Base-by-base conservation (phyloP, 1,140 invertebrate species). In the Kradibia gibbosae region DNA sequence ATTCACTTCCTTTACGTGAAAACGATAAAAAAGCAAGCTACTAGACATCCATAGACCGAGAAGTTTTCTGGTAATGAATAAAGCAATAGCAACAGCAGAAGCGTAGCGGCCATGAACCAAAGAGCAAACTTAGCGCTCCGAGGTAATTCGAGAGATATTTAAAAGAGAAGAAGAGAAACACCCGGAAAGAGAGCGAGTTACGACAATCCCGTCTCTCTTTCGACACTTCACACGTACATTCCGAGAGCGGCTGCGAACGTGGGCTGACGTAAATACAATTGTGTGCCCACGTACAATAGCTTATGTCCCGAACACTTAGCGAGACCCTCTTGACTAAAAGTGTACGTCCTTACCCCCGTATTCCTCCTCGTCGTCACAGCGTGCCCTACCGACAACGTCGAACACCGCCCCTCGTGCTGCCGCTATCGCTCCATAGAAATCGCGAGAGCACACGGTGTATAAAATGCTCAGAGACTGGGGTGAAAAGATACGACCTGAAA, bases 111-210 rank as follows among this genome's bases (percentile, higher is more conserved):
- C 8, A 39, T 13, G 39, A 50, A 13, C 67, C 53, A 36, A 78
- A 71, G 77, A 71, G 76, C 76, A 45, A 70, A 71, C 67, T 71
- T 79, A 57, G 70, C 45, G 62, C 42, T 42, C 22, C 8, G 42
- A 85, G 82, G 88, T 87, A 88, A 89, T 88, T 88, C 79, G 86
- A 87, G 88, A 88, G 86, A 86, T 85, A 87, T 87, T 87, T 88
- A 85, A 88, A 84, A 83, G 84, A 84, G 67, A 79, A 71, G 60
- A 31, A 70, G 39, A 60, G 57, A 81, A 39, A 50, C 20, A 77
- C 67, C 71, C 72, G 25, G 73, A 45, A 67, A 48, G 60, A 55
- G 53, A 39, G 77, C 28, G 3, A 36, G 31, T 28, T 17, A 10
- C 60, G 60, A 36, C n/a, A 36, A 34, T 22, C 31, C 1, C 17